Evolutionary conservation across 2,888 invertebrate species (phyloP).

Genomic region (Stomorhina lunata): DNA sequence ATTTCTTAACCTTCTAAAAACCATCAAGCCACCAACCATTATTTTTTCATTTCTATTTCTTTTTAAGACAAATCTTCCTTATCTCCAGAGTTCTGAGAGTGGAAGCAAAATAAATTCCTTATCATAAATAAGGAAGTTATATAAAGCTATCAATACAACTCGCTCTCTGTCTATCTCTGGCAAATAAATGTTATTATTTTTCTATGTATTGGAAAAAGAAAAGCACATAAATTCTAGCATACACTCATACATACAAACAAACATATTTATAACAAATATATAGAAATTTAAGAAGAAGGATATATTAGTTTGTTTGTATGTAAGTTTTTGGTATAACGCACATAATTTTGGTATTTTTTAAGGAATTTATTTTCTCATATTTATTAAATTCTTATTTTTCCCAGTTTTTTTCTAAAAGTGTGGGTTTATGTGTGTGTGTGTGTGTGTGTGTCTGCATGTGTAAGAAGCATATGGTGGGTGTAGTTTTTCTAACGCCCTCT

Average conservation of each 20-base stretch:
- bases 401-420: neutral
- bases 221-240: neutral
- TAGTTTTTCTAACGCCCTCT: constrained; percentile 44
- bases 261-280: neutral
- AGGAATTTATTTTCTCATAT: constrained; percentile 64
- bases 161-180: no score
- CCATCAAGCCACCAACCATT: neutral
- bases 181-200: constrained; percentile 31
- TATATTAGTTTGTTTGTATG: neutral
- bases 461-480: constrained; percentile 16
- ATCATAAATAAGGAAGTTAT: constrained; percentile 42
- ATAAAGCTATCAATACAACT: constrained; percentile 53
- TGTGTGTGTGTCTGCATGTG: neutral
- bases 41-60: neutral
- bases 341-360: constrained; percentile 63
- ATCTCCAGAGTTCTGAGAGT: neutral
- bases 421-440: neutral
- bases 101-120: neutral
- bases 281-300: no score
- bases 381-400: constrained; percentile 61
- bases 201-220: neutral
- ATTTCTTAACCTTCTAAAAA: constrained; percentile 14
- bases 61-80: neutral
- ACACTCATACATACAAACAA: neutral
- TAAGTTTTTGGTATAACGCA: constrained; percentile 39